Evolutionary conservation across 2,113 vertebrate species (phyloP), one percentile per base, ranked within the genome.

Genomic region (Pomatorhinus ruficollis): DNA sequence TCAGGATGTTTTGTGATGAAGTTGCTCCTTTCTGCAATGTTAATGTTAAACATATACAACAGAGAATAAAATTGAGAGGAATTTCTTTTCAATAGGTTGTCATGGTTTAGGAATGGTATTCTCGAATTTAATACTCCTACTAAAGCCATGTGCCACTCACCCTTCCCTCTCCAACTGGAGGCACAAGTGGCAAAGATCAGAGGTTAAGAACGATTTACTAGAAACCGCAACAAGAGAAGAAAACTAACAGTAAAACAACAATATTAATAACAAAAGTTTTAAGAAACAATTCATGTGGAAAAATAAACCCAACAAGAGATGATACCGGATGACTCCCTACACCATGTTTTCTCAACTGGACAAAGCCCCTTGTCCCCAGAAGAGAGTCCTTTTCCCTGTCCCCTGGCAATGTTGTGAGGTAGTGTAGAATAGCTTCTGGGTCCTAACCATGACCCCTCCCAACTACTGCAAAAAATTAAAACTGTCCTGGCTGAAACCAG

Each of bases 261-360:
- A 19, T 12, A 35, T 64, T 35, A 35, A 31, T 35, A 35, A 27
- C 5, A 64, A 57, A 72, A 21, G 3, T 49, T 64, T 10, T 19
- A 80, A 37, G 40, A 56, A 56, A 49, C 7, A 28, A 33, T 50
- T 72, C 18, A 23, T 0, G 0, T 22, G 3, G 22, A 25, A 72
- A 64, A 27, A 49, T 18, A 23, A 64, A 42, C 12, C 3, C 0
- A 44, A 15, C 10, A 64, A 23, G 15, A 57, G 31, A 33, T 12
- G 57, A 50, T 57, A 20, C 8, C 0, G 0, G 18, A 33, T 37
- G 37, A 8, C 15, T 44, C 25, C 8, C 9, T 71, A n/a, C 18
- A 16, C 21, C 27, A 33, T 15, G 10, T 50, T 72, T 81, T 65
- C 50, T 44, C 6, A 12, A 12, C 15, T 44, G 12, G 27, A 50